Evolutionary conservation across 23 tunicate species (phyloP).

Genomic region (Phallusia fumigata): DNA sequence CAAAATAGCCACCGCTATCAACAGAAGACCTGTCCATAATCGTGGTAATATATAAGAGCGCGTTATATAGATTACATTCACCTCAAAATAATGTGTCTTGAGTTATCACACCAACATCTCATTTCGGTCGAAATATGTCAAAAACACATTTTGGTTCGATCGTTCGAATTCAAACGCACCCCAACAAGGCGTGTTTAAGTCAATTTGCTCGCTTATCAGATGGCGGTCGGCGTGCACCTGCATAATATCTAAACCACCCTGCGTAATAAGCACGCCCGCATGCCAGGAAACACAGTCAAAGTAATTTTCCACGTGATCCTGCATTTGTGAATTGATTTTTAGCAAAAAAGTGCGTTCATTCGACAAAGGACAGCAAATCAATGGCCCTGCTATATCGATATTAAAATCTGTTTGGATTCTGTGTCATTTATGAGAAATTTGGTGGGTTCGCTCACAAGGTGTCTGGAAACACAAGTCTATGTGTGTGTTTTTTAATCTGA

Average conservation of each 20-base stretch:
- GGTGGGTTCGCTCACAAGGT: too few relatives aligned
- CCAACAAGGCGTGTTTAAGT: background rate
- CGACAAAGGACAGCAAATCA: background rate
- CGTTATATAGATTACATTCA: too few relatives aligned
- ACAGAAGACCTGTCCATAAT: too few relatives aligned
- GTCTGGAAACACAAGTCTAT: too few relatives aligned
- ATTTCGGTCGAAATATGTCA: too few relatives aligned
- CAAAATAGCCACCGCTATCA: too few relatives aligned
- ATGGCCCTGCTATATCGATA: background rate
- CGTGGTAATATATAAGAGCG: too few relatives aligned
- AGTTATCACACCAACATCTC: too few relatives aligned
- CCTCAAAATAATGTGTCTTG: too few relatives aligned
- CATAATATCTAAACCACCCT: background rate
- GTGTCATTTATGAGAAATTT: too few relatives aligned
- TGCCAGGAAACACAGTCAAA: background rate
- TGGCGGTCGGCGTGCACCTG: background rate
- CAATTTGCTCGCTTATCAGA: background rate
- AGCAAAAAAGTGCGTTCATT: background rate
- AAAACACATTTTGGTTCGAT: too few relatives aligned
- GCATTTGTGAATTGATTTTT: background rate
- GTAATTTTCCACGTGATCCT: background rate
- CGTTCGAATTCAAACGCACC: background rate
- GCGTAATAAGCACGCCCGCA: background rate
- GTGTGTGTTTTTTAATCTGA: background rate
- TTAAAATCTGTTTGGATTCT: background rate